Conservation (phyloP, 2,888 invertebrate species). For the Teinopalpus imperialis region DNA sequence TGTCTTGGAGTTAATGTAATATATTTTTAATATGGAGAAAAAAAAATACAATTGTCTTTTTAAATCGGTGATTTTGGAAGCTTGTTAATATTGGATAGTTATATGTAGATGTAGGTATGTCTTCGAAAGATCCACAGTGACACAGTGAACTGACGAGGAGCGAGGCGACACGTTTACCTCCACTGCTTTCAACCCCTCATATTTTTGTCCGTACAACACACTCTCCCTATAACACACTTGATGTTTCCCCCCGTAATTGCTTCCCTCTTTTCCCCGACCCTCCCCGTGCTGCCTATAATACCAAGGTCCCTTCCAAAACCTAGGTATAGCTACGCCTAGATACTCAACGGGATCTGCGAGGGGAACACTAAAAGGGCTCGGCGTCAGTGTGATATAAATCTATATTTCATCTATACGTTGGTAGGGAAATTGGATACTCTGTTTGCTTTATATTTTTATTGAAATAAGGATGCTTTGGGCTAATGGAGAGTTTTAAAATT, state of each 20-base stretch:
- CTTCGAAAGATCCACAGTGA: conserved; percentile 74
- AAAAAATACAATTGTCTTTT: no score
- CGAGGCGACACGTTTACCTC: conserved; percentile 75
- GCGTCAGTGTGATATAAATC: conserved; percentile 60
- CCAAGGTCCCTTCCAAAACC: conserved; percentile 58
- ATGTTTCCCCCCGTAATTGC: conserved; percentile 74
- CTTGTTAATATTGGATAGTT: no score
- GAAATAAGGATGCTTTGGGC: conserved; percentile 35
- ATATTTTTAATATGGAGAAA: no score
- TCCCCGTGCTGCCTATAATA: conserved; percentile 50
- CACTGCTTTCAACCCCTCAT: conserved; percentile 63
- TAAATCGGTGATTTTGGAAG: no score
- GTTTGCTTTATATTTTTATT: conserved; percentile 54
- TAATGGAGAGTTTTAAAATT: conserved; percentile 20
- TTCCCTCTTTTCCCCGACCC: conserved; percentile 50
- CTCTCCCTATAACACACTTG: conserved; percentile 79
- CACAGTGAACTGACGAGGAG: conserved; percentile 80
- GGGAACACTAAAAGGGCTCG: conserved; percentile 73
- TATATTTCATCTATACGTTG: conserved; percentile 50
- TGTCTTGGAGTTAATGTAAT: no score
- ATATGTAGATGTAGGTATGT: conserved; percentile 40
- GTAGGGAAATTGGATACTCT: conserved; percentile 38
- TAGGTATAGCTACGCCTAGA: conserved; percentile 63
- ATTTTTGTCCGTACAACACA: conserved; percentile 78
- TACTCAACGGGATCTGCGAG: conserved; percentile 67